Evolutionary conservation across 1,140 invertebrate species (phyloP).

Genomic region (Tetramorium alpestre): DNA sequence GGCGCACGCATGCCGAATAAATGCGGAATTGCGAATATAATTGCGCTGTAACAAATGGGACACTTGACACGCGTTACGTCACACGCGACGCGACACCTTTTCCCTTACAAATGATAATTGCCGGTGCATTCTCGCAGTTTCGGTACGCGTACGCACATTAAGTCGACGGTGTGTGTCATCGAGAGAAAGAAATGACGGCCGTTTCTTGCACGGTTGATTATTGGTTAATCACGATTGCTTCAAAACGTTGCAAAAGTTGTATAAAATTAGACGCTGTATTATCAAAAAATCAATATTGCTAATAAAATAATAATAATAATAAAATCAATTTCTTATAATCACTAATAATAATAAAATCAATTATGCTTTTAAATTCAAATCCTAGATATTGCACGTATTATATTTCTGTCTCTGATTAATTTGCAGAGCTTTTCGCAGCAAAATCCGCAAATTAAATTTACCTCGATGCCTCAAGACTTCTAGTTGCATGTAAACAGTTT

Average conservation of each 20-base stretch:
- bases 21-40: constrained; percentile 48
- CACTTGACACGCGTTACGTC: constrained; percentile 11
- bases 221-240: constrained; percentile 18
- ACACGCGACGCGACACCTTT: constrained; percentile 29
- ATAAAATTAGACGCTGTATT: neutral
- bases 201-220: neutral
- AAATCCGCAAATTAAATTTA: neutral
- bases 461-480: neutral
- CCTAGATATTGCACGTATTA: neutral
- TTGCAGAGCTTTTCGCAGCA: neutral
- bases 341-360: too few relatives aligned
- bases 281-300: too few relatives aligned
- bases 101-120: constrained; percentile 41
- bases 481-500: neutral
- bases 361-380: neutral
- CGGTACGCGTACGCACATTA: constrained; percentile 23
- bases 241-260: neutral
- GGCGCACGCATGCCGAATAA: constrained; percentile 10
- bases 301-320: too few relatives aligned
- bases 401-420: neutral
- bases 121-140: neutral
- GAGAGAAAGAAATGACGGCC: neutral
- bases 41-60: constrained; percentile 28
- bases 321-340: too few relatives aligned
- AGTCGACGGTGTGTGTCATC: too few relatives aligned